Percentiles rank a stretch among this genome's conserved stretches.
phyloP scores from a whole-genome alignment of 2,113 vertebrate genomes.

The Dicerorhinus sumatrensis region DNA sequence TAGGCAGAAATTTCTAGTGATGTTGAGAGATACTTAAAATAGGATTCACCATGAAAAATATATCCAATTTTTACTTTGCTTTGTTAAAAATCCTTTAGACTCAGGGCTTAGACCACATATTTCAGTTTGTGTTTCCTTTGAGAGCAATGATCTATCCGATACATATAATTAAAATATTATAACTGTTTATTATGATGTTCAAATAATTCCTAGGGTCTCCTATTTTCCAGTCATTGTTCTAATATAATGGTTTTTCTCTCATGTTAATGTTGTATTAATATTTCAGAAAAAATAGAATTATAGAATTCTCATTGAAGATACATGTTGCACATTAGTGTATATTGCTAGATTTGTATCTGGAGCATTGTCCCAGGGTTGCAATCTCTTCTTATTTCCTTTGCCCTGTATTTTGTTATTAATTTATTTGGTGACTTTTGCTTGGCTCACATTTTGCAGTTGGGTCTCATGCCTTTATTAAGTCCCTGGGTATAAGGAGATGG shows the following conservation, averaged over 20 bases:
- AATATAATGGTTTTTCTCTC: not conserved
- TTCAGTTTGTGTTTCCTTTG: constrained; percentile 48
- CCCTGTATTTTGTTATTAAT: not conserved
- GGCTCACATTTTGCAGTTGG: not conserved
- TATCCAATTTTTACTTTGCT: constrained; percentile 32
- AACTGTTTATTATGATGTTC: constrained; percentile 32
- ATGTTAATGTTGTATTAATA: not conserved
- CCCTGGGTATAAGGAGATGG: not conserved
- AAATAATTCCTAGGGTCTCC: not conserved
- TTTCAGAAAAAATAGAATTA: constrained; percentile 44
- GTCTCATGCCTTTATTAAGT: not conserved
- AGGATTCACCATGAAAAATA: constrained; percentile 41
- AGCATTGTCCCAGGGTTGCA: not conserved
- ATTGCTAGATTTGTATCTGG: not conserved
- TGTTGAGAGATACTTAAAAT: constrained; percentile 42
- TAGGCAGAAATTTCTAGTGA: not conserved
- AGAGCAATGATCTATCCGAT: constrained; percentile 11
- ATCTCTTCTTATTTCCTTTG: not conserved
- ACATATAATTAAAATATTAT: not conserved
- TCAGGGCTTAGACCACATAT: not conserved
- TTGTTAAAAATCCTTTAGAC: constrained; percentile 52
- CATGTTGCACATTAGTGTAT: not conserved
- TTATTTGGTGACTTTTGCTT: not conserved
- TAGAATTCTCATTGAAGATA: not conserved
- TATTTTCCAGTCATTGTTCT: constrained; percentile 41